phyloP scores from a whole-genome alignment of 2,888 invertebrate genomes.

The Apodemia zela region DNA sequence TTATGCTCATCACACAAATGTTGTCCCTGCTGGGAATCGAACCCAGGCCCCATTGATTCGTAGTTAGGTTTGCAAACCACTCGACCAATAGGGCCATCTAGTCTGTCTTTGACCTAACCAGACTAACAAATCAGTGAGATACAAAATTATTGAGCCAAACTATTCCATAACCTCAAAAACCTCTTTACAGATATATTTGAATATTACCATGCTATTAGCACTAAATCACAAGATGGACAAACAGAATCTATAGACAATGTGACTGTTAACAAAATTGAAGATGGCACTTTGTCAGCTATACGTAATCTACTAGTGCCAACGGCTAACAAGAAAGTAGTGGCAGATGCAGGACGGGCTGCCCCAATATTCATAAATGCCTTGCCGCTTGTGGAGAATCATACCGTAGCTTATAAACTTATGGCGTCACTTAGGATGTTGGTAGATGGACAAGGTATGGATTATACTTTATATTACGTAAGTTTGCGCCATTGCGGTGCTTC shows the following conservation, averaged over 20 bases:
- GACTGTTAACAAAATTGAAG: conserved; percentile 76
- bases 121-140: too few relatives aligned
- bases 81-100: too few relatives aligned
- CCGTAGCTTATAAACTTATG: conserved; percentile 92
- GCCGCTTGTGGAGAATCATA: conserved; percentile 85
- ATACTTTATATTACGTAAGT: conserved; percentile 1
- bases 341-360: conserved; percentile 82
- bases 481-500: too few relatives aligned
- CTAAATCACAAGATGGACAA: conserved; percentile 37
- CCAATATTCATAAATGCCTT: conserved; percentile 83
- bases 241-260: conserved; percentile 39
- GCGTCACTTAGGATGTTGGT: conserved; percentile 93
- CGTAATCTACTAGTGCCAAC: conserved; percentile 87
- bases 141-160: too few relatives aligned
- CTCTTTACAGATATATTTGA: conserved; percentile 57
- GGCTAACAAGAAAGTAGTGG: conserved; percentile 86
- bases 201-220: conserved; percentile 45
- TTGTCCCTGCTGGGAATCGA: too few relatives aligned
- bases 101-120: too few relatives aligned
- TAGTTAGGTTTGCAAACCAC: too few relatives aligned
- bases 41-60: too few relatives aligned
- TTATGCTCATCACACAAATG: too few relatives aligned
- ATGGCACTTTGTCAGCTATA: conserved; percentile 88
- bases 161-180: too few relatives aligned
- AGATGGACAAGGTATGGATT: conserved; percentile 86